Percentiles rank a stretch among this genome's conserved stretches.
These are phyloP conservation scores for Anarhynchus alexandrinus DNA, from an alignment of 2,113 vertebrate species.

Conservation along the genomic window DNA sequence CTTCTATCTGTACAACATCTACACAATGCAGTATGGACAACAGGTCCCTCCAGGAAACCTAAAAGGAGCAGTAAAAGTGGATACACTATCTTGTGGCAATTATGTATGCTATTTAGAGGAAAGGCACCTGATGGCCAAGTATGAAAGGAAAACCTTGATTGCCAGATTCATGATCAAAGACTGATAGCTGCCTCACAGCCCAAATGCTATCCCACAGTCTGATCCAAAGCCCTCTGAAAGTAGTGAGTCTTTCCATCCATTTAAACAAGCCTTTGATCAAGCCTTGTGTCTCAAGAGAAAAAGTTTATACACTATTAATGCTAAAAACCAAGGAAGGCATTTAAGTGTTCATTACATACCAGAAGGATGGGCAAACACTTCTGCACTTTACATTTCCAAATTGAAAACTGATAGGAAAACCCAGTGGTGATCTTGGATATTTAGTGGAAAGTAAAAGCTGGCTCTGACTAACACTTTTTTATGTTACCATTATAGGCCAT, in stretches of 20 bases:
- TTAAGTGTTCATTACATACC: background rate
- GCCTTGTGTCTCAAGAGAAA: background rate
- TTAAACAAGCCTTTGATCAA: background rate
- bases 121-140: background rate
- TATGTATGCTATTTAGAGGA: background rate
- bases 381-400: conserved; percentile 6
- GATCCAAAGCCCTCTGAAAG: background rate
- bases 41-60: background rate
- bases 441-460: background rate
- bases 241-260: background rate
- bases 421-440: background rate
- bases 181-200: background rate
- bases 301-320: background rate
- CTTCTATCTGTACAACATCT: background rate
- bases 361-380: background rate
- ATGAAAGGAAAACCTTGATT: background rate
- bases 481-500: background rate
- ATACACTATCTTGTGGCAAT: background rate
- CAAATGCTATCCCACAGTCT: background rate
- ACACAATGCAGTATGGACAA: background rate
- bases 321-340: background rate
- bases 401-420: background rate
- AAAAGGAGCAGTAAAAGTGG: background rate
- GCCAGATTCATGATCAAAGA: background rate
- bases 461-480: background rate